Base-by-base conservation (phyloP, 2,797 vertebrate genomes). In the Hemitrygon akajei region DNA sequence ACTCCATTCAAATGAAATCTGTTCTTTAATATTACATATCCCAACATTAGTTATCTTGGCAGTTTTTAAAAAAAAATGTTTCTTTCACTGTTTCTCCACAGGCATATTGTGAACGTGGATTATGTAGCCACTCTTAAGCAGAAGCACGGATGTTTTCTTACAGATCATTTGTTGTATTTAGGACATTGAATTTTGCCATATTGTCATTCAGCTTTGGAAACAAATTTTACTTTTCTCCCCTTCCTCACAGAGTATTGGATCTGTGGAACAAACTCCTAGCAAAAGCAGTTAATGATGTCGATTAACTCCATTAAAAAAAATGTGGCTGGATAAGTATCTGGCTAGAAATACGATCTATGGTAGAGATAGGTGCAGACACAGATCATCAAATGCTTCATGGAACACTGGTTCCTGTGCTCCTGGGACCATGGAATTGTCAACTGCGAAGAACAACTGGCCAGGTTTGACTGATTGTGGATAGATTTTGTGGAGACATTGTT, bases 271-370 rank as follows among this genome's bases (percentile, higher is more conserved):
- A 63, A 89, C 63, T 89, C 86, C 86, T 69, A 34, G 63, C 86
- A 89, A 89, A 89, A 89, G 86, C 86, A 89, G 86, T 89, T 89
- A 89, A 89, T 89, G 86, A 22, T 69, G n/a, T 89, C 86, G 86
- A 89, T 40, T 79, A 80, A 66, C 86, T 89, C 86, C n/a, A 37
- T 37, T n/a, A 66, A 22, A 69, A 89, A 66, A 66, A 87, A 75
- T 27, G 27, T 7, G 30, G 86, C 86, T 89, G 63, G 56, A 63
- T 86, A 86, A 86, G 58, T 86, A 86, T 86, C 82, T 86, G 25
- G 82, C 81, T 84, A 84, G 81, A 58, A 87, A 87, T 87, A 14
- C n/a, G 86, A 89, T 89, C 10, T 69, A 34, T 37, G 86, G 34
- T 89, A 86, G 47, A 89, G 63, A 69, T 89, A 89, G 86, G 86